A percentile compares a stretch with the other conserved stretches of the same genome.
These are phyloP conservation scores for Tenthredo distinguenda DNA, from an alignment of 2,888 invertebrate species.

Conservation along the genomic window DNA sequence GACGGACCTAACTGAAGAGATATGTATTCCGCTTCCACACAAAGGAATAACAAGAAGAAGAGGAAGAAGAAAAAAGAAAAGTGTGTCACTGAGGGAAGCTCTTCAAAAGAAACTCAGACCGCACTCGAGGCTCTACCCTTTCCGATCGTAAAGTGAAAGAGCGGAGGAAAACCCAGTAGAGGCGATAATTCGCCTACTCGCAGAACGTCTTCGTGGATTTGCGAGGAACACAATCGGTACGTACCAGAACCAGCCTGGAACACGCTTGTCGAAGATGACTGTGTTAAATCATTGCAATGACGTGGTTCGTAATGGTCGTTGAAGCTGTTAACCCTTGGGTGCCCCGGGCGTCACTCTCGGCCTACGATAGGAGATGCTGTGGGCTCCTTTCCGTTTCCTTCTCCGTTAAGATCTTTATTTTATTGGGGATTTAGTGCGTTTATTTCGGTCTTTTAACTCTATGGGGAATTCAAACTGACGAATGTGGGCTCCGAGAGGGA, in stretches of 20 bases:
- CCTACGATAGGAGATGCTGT: background rate
- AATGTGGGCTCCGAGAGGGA: background rate
- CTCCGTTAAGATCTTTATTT: background rate
- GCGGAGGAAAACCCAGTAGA: background rate
- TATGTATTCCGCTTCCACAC: slow-evolving; percentile 28
- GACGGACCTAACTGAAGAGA: slow-evolving; percentile 19
- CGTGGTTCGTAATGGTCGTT: background rate
- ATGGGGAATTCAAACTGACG: background rate
- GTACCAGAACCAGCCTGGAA: background rate
- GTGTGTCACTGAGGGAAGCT: background rate
- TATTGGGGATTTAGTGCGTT: background rate
- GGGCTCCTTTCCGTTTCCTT: background rate
- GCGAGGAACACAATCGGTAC: background rate
- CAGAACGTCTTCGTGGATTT: background rate
- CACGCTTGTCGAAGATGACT: background rate
- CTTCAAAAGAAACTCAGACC: background rate
- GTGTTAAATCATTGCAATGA: background rate
- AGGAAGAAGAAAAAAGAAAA: background rate
- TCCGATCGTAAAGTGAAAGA: background rate
- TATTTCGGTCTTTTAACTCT: background rate
- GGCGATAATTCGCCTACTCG: background rate
- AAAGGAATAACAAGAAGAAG: background rate
- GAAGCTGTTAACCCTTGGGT: background rate
- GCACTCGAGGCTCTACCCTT: background rate
- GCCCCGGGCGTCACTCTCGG: background rate